Percentiles rank a stretch among this genome's conserved stretches.
These are phyloP conservation scores for Threskiornis aethiopicus DNA, from an alignment of 2,797 vertebrate genomes.

Conservation along the genomic window DNA sequence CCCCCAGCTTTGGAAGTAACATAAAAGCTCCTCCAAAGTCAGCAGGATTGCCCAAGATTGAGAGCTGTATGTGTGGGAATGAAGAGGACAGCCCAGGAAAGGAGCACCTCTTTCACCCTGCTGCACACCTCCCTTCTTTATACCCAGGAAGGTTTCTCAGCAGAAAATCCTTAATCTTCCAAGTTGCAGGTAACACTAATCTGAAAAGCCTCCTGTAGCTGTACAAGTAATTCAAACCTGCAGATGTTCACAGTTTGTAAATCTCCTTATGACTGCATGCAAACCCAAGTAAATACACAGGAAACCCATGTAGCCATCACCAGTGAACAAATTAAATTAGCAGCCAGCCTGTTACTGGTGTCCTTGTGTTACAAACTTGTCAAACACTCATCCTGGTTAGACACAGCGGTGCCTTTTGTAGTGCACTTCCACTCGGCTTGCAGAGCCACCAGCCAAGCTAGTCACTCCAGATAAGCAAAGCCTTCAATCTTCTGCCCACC, in stretches of 20 bases:
- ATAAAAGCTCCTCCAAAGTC: background rate
- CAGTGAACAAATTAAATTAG: background rate
- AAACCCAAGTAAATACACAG: background rate
- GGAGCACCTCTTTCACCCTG: background rate
- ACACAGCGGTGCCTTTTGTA: background rate
- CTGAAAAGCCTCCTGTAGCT: background rate
- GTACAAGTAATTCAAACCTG: background rate
- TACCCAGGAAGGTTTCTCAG: background rate
- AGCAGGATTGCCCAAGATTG: background rate
- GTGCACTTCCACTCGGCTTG: background rate
- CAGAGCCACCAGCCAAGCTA: background rate
- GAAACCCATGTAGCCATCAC: background rate
- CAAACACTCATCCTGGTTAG: background rate
- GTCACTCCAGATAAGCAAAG: background rate
- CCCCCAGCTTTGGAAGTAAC: background rate
- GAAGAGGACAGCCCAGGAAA: background rate
- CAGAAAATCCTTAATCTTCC: background rate
- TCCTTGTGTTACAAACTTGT: background rate
- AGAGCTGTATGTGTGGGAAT: background rate
- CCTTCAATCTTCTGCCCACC: background rate
- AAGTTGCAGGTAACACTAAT: background rate
- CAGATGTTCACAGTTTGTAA: background rate
- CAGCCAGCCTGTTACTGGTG: background rate
- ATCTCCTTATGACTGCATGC: background rate
- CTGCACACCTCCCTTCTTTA: background rate